These are phyloP conservation scores for Panagrolaimus sp. DNA, from an alignment of 1,140 invertebrate genomes.

Conservation along the genomic window DNA sequence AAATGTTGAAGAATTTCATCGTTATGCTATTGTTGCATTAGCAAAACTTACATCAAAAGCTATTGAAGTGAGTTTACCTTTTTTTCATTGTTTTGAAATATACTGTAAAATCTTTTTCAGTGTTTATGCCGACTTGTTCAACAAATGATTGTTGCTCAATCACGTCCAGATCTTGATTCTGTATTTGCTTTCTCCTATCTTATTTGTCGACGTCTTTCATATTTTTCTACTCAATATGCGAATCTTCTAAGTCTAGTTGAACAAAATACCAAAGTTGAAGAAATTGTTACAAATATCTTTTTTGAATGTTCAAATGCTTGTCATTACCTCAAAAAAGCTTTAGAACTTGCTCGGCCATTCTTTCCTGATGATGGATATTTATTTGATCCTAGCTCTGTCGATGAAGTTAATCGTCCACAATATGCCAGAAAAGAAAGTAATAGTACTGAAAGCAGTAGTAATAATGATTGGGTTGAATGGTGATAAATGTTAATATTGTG, in stretches of 20 bases:
- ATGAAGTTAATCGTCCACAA: neutral
- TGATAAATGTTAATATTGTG: neutral
- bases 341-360: constrained; percentile 32
- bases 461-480: constrained; percentile 12
- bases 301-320: constrained; percentile 39
- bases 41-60: constrained; percentile 36
- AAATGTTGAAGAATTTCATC: constrained; percentile 28
- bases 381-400: neutral
- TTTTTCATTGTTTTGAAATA: neutral
- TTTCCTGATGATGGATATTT: constrained; percentile 18
- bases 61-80: constrained; percentile 25
- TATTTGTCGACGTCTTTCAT: constrained; percentile 35
- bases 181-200: constrained; percentile 34
- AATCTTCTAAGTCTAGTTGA: constrained; percentile 35
- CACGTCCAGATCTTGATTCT: constrained; percentile 25
- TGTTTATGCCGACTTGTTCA: neutral
- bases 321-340: constrained; percentile 36
- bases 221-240: constrained; percentile 35
- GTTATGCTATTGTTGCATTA: constrained; percentile 29
- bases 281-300: constrained; percentile 39
- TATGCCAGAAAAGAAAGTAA: constrained; percentile 16
- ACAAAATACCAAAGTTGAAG: constrained; percentile 27
- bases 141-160: constrained; percentile 8
- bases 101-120: neutral
- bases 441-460: neutral